A percentile compares a stretch with the other conserved stretches of the same genome.
phyloP scores from a whole-genome alignment of 2,797 vertebrate genomes.

The Lagodon rhomboides region DNA sequence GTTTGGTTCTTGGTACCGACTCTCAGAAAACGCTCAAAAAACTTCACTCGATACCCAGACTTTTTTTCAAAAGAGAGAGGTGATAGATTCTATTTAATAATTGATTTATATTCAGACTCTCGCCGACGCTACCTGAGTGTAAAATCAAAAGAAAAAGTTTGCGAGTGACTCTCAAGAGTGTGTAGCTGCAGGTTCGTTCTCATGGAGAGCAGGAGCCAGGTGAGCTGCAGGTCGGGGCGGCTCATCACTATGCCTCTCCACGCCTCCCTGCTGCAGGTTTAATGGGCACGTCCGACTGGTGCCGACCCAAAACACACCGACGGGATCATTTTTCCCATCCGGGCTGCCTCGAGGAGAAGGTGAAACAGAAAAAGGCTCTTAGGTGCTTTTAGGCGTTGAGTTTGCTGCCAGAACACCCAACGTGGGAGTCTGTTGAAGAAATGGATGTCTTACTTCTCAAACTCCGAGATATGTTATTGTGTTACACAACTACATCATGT shows the following conservation, averaged over 20 bases:
- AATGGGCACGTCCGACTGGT: constrained; percentile 8
- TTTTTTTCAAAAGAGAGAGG: neutral
- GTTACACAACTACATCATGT: neutral
- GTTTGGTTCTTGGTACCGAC: neutral
- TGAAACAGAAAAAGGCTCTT: neutral
- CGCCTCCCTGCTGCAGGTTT: constrained; percentile 3
- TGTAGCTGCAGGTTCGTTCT: constrained; percentile 1
- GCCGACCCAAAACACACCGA: constrained; percentile 10
- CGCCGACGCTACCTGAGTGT: constrained; percentile 1
- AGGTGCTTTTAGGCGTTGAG: neutral
- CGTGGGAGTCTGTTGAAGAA: neutral
- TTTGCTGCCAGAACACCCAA: neutral
- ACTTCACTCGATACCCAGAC: neutral
- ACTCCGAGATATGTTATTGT: neutral
- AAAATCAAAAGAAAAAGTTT: constrained; percentile 32
- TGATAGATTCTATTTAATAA: neutral
- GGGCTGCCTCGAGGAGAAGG: constrained; percentile 3
- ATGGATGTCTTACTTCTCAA: neutral
- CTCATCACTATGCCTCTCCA: constrained; percentile 1
- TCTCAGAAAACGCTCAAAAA: neutral
- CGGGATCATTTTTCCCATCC: constrained; percentile 7
- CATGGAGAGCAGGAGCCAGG: neutral
- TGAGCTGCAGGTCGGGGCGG: neutral
- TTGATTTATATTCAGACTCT: constrained; percentile 29
- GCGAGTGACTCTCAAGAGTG: neutral